Conservation (phyloP, 2,888 invertebrate species). For the Prosopocoilus inquinatus region DNA sequence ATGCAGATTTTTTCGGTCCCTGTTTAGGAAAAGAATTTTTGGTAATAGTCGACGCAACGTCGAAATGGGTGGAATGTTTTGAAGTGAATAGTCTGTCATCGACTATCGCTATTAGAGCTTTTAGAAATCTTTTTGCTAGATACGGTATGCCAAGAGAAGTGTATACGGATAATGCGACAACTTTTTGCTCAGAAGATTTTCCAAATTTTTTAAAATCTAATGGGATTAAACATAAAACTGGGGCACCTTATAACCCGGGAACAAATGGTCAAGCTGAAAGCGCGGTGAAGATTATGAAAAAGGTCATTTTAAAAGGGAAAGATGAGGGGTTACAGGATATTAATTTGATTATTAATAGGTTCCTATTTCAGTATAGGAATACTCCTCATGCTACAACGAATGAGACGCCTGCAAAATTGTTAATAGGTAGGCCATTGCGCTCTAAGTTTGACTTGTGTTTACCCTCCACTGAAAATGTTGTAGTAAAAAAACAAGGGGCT, state of each 20-base stretch:
- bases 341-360: too few species aligned
- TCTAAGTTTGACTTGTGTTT: too few species aligned
- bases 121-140: constrained; percentile 5
- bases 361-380: too few species aligned
- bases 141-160: constrained; percentile 5
- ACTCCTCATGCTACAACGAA: too few species aligned
- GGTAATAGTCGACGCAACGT: constrained; percentile 5
- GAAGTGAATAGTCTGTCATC: neutral
- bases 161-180: neutral
- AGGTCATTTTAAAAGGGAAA: neutral
- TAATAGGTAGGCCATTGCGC: too few species aligned
- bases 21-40: too few species aligned
- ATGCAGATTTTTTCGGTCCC: too few species aligned
- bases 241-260: constrained; percentile 1
- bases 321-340: too few species aligned
- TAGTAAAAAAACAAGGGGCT: too few species aligned
- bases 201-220: constrained; percentile 3
- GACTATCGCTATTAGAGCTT: neutral
- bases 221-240: constrained; percentile 4
- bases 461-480: too few species aligned
- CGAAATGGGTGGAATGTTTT: constrained; percentile 8
- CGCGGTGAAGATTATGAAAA: constrained; percentile 5
- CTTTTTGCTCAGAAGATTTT: constrained; percentile 1
- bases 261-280: constrained; percentile 6
- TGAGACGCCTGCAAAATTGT: too few species aligned